Percentiles rank a stretch among this genome's conserved stretches.
Evolutionary conservation across 2,888 invertebrate genomes (phyloP).

Genomic region (Apantesis nais): DNA sequence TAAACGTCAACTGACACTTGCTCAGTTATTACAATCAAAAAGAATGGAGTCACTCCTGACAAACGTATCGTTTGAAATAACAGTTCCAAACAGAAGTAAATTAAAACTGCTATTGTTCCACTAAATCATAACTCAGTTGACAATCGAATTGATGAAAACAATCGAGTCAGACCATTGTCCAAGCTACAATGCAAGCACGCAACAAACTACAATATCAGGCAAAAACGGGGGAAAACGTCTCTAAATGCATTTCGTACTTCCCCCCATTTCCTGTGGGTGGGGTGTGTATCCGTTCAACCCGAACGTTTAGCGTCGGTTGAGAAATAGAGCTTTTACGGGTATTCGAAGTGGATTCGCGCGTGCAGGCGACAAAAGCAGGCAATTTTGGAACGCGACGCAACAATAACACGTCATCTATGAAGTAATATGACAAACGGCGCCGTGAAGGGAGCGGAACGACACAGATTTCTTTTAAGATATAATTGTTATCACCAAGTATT

Average conservation of each 20-base stretch:
- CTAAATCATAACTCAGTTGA: slow-evolving; percentile 47
- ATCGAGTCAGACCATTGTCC: slow-evolving; percentile 46
- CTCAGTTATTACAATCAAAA: slow-evolving; percentile 38
- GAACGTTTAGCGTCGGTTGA: slow-evolving; percentile 52
- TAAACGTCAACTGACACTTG: slow-evolving; percentile 25
- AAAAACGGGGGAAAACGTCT: slow-evolving; percentile 38
- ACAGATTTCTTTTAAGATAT: slow-evolving; percentile 6
- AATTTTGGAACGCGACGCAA: slow-evolving; percentile 48
- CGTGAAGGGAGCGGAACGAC: slow-evolving; percentile 4
- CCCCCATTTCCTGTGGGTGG: slow-evolving; percentile 22
- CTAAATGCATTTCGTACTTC: slow-evolving; percentile 47
- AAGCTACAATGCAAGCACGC: slow-evolving; percentile 43
- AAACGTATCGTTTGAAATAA: slow-evolving; percentile 34
- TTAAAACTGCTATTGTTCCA: slow-evolving; percentile 42
- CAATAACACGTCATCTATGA: slow-evolving; percentile 41
- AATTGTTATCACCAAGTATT: slow-evolving; percentile 7
- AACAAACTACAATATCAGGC: slow-evolving; percentile 42
- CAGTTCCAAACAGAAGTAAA: slow-evolving; percentile 41
- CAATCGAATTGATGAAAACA: slow-evolving; percentile 53
- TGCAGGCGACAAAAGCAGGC: slow-evolving; percentile 55
- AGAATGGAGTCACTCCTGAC: slow-evolving; percentile 18
- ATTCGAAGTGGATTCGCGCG: slow-evolving; percentile 52
- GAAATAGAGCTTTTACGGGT: slow-evolving; percentile 53
- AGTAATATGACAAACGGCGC: slow-evolving; percentile 17
- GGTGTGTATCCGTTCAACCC: slow-evolving; percentile 43